Evolutionary conservation across 2,113 vertebrate species (phyloP).

Genomic region (Oncorhynchus keta): DNA sequence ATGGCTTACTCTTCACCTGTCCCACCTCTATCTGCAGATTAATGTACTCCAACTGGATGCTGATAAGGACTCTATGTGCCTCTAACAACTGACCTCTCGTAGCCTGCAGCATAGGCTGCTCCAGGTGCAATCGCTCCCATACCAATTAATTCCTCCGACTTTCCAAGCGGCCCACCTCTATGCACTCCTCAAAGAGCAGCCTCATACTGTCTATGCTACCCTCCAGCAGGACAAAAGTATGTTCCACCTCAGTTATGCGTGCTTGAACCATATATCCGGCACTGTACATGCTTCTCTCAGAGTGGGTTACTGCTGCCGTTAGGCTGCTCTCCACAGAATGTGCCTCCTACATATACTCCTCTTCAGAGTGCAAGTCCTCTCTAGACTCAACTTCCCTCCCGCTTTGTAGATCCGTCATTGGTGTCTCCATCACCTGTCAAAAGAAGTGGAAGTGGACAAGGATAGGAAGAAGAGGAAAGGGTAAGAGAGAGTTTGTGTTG

Average conservation of each 20-base stretch:
- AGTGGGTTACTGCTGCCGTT: background rate
- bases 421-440: slow-evolving; percentile 37
- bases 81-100: slow-evolving; percentile 77
- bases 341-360: background rate
- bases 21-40: slow-evolving; percentile 78
- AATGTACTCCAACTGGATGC: slow-evolving; percentile 78
- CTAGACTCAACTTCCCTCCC: background rate
- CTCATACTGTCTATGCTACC: slow-evolving; percentile 41
- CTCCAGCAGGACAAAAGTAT: background rate
- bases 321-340: background rate
- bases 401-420: slow-evolving; percentile 13
- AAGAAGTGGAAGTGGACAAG: background rate
- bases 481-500: background rate
- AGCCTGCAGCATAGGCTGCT: slow-evolving; percentile 79
- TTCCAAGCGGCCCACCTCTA: slow-evolving; percentile 80
- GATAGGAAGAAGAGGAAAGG: background rate
- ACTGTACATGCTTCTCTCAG: background rate
- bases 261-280: background rate
- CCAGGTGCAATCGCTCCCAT: slow-evolving; percentile 73
- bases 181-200: slow-evolving; percentile 65
- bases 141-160: slow-evolving; percentile 78
- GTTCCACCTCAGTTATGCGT: background rate
- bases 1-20: slow-evolving; percentile 82
- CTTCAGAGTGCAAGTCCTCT: slow-evolving; percentile 19
- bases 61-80: slow-evolving; percentile 71